A percentile compares a stretch with the other conserved stretches of the same genome.
Conservation (phyloP, 2,113 vertebrate species). For the Illadopsis cleaveri region DNA sequence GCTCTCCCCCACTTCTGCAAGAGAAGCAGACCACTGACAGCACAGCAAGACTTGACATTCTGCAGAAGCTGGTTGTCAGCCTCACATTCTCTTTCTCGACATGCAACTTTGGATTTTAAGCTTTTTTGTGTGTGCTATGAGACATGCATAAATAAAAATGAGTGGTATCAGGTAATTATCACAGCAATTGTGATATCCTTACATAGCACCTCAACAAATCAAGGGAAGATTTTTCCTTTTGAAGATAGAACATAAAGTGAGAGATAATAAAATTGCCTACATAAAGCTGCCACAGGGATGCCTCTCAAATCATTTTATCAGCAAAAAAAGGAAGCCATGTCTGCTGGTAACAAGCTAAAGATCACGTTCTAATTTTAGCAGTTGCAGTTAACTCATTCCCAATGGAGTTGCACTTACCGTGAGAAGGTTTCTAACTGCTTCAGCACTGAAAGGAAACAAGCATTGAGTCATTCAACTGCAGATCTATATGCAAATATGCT, state of each 20-base stretch:
- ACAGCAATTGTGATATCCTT: not conserved
- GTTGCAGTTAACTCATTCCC: conserved; percentile 67
- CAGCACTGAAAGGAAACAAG: conserved; percentile 86
- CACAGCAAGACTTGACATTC: not conserved
- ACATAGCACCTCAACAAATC: not conserved
- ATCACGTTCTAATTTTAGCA: conserved; percentile 50
- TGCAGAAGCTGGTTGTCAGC: not conserved
- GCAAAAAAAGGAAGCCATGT: conserved; percentile 32
- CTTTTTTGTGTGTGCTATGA: not conserved
- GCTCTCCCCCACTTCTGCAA: not conserved
- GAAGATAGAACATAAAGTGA: not conserved
- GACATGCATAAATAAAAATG: conserved; percentile 42
- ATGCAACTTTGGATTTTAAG: conserved; percentile 18
- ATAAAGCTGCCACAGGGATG: conserved; percentile 1
- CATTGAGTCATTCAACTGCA: conserved; percentile 80
- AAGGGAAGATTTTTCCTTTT: conserved; percentile 10
- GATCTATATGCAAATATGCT: conserved; percentile 64
- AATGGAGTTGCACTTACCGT: conserved; percentile 77
- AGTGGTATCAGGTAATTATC: not conserved
- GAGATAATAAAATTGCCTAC: not conserved
- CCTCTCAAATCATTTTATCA: conserved; percentile 12
- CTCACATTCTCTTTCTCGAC: not conserved
- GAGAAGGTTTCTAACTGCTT: conserved; percentile 83
- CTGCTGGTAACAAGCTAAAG: conserved; percentile 48
- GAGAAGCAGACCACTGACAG: not conserved